Conservation (phyloP, 2,113 vertebrate genomes). For the Muntiacus muntjak region DNA sequence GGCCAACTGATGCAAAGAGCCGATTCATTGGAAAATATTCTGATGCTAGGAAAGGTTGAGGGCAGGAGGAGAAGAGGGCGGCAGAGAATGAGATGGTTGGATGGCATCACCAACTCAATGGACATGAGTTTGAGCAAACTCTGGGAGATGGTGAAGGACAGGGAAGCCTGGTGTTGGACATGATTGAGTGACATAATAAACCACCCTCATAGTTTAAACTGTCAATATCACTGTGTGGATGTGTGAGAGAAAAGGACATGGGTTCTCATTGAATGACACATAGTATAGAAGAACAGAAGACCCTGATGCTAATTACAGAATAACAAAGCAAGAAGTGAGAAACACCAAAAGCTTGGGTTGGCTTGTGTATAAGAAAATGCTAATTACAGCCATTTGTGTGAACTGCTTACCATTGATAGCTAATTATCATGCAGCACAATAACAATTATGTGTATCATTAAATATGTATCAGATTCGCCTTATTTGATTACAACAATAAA, state of each 20-base stretch:
- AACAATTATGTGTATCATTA: conserved; percentile 69
- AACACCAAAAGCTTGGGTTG: conserved; percentile 27
- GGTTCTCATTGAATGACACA: background rate
- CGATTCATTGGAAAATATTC: background rate
- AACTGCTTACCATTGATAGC: conserved; percentile 55
- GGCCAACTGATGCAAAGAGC: background rate
- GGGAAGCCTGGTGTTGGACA: background rate
- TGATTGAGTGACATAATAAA: background rate
- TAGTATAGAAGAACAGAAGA: background rate
- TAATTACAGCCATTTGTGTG: conserved; percentile 66
- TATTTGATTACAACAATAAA: conserved; percentile 63
- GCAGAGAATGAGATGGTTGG: background rate
- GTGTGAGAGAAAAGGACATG: background rate
- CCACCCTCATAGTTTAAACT: background rate
- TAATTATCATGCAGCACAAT: conserved; percentile 64
- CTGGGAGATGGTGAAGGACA: background rate
- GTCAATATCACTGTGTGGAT: background rate
- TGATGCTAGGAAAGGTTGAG: background rate
- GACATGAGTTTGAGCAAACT: background rate
- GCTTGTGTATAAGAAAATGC: conserved; percentile 45
- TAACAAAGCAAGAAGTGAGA: background rate
- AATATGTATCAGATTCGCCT: conserved; percentile 67
- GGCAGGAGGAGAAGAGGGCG: background rate
- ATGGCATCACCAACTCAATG: background rate
- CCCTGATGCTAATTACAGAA: background rate